Conservation (phyloP, 2,888 invertebrate species). For the Sarcophaga carnaria region DNA sequence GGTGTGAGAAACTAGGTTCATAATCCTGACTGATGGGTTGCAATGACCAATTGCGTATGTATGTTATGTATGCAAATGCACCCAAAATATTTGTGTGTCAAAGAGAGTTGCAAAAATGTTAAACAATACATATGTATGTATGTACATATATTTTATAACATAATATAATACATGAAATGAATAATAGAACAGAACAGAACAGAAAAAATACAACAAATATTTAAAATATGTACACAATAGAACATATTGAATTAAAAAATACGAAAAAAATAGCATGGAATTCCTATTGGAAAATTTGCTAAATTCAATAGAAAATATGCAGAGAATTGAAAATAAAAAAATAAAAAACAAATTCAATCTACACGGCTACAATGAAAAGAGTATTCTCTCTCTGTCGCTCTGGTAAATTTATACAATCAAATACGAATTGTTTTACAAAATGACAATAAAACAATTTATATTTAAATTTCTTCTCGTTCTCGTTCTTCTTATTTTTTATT, state of each 20-base stretch:
- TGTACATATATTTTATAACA: too few relatives aligned
- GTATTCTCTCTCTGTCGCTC: slow-evolving; percentile 1
- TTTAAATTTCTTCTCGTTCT: slow-evolving; percentile 45
- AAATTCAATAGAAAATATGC: slow-evolving; percentile 46
- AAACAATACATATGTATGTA: too few relatives aligned
- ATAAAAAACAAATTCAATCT: slow-evolving; percentile 1
- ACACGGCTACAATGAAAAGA: slow-evolving; percentile 2
- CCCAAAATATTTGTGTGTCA: too few relatives aligned
- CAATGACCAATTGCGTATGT: too few relatives aligned
- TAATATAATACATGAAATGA: too few relatives aligned
- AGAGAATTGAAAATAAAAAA: neutral
- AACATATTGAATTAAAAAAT: slow-evolving; percentile 47
- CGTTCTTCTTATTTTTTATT: neutral
- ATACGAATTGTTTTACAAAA: slow-evolving; percentile 53
- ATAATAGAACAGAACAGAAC: neutral
- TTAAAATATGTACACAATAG: slow-evolving; percentile 34
- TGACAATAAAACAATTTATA: slow-evolving; percentile 63
- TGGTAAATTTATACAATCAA: neutral
- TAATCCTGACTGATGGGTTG: too few relatives aligned
- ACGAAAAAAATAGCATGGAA: slow-evolving; percentile 26
- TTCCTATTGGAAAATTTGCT: slow-evolving; percentile 47
- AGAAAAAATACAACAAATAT: neutral
- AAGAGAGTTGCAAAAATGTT: too few relatives aligned
- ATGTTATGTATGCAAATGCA: too few relatives aligned
- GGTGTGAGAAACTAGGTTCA: too few relatives aligned